Evolutionary conservation across 1,140 invertebrate genomes (phyloP), one percentile per base, ranked within the genome.

Genomic region (Drosophila trapezifrons): DNA sequence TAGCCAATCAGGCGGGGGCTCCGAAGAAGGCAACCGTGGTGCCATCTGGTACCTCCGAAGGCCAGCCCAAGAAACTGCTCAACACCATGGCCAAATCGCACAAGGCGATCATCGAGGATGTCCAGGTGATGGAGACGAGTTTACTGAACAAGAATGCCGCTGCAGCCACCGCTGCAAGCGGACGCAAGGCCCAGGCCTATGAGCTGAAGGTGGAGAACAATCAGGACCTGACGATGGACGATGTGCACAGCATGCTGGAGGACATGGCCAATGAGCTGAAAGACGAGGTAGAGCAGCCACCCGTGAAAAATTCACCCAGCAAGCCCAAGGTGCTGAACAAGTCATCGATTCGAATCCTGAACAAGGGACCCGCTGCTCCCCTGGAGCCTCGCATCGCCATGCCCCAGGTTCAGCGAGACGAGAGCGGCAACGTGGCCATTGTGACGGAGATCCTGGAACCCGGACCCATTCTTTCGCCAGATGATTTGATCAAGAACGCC

Each of bases 241-340:
- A 91, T 74, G 72, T 91, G 12, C 89, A 92, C 5, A 89, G 73
- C 42, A 58, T 91, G 56, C 59, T 91, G 9, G 77, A 76, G 13
- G 74, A 82, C 7, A 80, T 90, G 49, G 73, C 45, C 9, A 62
- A 66, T 2, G 78, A 86, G 25, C 29, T 78, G 5, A 76, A 78
- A 0, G 71, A 65, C 0, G 69, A 77, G 6, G 9, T 38, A 1
- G n/a, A 37, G 35, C 12, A 20, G 6, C 13, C 37, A 0, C 13
- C 15, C 1, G 43, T 35, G 4, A n/a, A 40, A 1, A 42, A 5
- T 3, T 56, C 56, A 7, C 43, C 64, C 18, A 27, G 5, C 1
- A 84, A 89, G 62, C 91, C 81, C 7, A 92, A 92, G 59, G 62
- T 92, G 7, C 45, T 92, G 6, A 91, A 90, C 62, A 92, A 91